Percentiles rank a stretch among this genome's conserved stretches.
These are phyloP conservation scores for Agelastica alni DNA, from an alignment of 2,888 invertebrate species.

Conservation along the genomic window DNA sequence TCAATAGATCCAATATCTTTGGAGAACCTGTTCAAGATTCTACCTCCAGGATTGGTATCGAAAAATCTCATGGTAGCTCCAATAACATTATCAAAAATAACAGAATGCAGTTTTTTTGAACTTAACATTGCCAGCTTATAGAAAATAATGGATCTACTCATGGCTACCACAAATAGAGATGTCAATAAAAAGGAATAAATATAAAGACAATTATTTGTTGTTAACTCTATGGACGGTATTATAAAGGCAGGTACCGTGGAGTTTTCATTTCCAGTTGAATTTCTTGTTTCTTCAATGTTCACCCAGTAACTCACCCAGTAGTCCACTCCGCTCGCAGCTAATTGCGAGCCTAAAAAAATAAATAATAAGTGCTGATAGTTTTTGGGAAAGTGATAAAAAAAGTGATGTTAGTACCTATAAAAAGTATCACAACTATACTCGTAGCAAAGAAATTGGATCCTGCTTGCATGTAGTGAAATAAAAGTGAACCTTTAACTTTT, in stretches of 20 bases:
- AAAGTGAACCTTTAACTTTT: slow-evolving; percentile 64
- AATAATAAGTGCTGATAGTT: neutral
- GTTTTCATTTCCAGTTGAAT: neutral
- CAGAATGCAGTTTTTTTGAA: slow-evolving; percentile 73
- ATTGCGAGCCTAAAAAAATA: neutral
- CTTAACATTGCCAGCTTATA: slow-evolving; percentile 75
- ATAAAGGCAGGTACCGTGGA: neutral
- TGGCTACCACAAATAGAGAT: slow-evolving; percentile 30
- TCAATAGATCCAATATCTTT: slow-evolving; percentile 83
- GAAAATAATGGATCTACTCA: slow-evolving; percentile 68
- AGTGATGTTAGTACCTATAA: neutral
- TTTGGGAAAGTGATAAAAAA: neutral
- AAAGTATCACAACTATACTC: neutral
- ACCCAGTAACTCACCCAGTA: neutral
- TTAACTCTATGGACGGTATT: neutral
- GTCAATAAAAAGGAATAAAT: neutral
- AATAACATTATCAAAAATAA: slow-evolving; percentile 73
- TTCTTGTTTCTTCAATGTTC: neutral
- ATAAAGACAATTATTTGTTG: neutral
- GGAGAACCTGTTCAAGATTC: slow-evolving; percentile 79
- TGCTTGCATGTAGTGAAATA: slow-evolving; percentile 39
- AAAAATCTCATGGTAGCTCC: slow-evolving; percentile 70
- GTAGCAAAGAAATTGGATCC: neutral
- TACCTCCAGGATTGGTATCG: slow-evolving; percentile 79
- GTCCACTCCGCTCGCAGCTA: neutral